Conservation (phyloP, 2,113 vertebrate species). For the Pelobates fuscus region DNA sequence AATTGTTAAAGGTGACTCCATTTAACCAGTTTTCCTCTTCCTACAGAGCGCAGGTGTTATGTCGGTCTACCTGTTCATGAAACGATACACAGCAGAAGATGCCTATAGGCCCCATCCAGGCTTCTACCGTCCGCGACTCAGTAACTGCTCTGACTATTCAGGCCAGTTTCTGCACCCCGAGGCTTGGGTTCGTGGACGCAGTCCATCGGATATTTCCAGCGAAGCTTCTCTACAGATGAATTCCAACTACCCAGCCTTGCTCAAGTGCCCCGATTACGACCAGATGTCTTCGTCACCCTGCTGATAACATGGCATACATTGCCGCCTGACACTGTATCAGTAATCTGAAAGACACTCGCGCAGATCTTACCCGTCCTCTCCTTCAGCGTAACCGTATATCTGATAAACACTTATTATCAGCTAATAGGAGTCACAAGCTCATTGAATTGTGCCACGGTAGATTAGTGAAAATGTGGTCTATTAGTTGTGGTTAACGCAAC, state of each 20-base stretch:
- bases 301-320: slow-evolving; percentile 61
- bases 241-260: slow-evolving; percentile 83
- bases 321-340: not conserved
- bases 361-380: not conserved
- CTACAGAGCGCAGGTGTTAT: slow-evolving; percentile 84
- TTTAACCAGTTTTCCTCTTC: slow-evolving; percentile 45
- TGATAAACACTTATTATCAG: not conserved
- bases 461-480: slow-evolving; percentile 6
- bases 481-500: not conserved
- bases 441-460: not conserved
- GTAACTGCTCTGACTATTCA: slow-evolving; percentile 91
- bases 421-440: not conserved
- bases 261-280: slow-evolving; percentile 88
- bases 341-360: not conserved
- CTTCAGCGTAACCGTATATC: not conserved
- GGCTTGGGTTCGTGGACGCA: slow-evolving; percentile 80
- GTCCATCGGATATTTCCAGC: slow-evolving; percentile 85
- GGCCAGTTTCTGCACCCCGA: slow-evolving; percentile 89
- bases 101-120: slow-evolving; percentile 82
- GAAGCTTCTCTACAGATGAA: slow-evolving; percentile 89
- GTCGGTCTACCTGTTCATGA: slow-evolving; percentile 93
- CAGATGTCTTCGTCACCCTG: slow-evolving; percentile 91
- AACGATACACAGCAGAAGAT: slow-evolving; percentile 86
- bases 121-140: slow-evolving; percentile 86
- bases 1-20: no score